Evolutionary conservation across 2,888 invertebrate species (phyloP), one percentile per base, ranked within the genome.

Genomic region (Embidobia sp.): DNA sequence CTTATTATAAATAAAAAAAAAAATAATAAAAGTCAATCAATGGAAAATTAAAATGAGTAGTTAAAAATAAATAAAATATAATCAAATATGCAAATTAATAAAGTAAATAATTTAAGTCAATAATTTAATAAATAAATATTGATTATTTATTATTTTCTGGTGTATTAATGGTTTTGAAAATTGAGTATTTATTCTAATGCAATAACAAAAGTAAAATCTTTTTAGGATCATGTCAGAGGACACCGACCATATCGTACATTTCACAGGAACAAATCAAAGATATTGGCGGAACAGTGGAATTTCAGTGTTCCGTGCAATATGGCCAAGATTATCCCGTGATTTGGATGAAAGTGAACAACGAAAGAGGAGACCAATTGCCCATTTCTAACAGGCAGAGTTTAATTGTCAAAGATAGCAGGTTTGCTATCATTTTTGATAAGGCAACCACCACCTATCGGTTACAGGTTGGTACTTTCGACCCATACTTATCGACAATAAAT

Each of bases 201-300:
- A n/a, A n/a, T n/a, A n/a, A n/a, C n/a, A n/a, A n/a, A n/a, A 48
- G 40, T 16, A 3, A 6, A 29, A 42, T 29, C 18, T 29, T 90
- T 90, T 2, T 87, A 94, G 94, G 84, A 4, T 79, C 85, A 33
- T 91, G 91, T 22, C 96, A 96, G 87, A 90, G 96, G 79, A 95
- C 96, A 0, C 97, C 97, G 0, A 96, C 96, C 0, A 97, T 97
- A 84, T 96, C 97, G 0, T 96, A 96, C 85, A 96, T 97, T 80
- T 95, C 97, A 0, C 97, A 97, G 86, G 96, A 96, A 86, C 97
- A 97, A 91, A 96, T 97, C 48, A 94, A 96, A 84, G 97, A 97
- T 88, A 97, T 97, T 69, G 97, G 97, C 0, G 95, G 95, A 3
- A 94, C 95, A 3, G 96, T 96, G 0, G 96, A 97, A 85, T 90